Conservation (phyloP, 2,113 vertebrate genomes). For the Synodontis membranacea region DNA sequence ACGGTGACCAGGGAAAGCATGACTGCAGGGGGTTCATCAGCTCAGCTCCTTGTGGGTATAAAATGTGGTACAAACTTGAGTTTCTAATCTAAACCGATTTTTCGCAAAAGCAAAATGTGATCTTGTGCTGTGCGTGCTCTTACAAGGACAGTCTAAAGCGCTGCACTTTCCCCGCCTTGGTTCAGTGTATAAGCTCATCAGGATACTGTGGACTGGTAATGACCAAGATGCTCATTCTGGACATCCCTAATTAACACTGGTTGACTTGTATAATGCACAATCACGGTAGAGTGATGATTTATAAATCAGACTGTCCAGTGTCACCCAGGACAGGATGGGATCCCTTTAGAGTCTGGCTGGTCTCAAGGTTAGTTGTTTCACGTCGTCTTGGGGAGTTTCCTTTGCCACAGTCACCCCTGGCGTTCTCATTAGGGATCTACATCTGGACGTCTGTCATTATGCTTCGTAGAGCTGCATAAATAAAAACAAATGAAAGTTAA, state of each 20-base stretch:
- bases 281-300: neutral
- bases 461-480: neutral
- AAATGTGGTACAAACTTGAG: neutral
- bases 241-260: neutral
- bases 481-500: neutral
- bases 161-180: neutral
- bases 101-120: neutral
- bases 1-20: slow-evolving; percentile 19
- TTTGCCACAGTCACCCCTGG: neutral
- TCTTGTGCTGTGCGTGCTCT: neutral
- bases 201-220: neutral
- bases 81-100: neutral
- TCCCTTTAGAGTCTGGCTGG: neutral
- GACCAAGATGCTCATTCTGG: neutral
- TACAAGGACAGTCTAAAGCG: neutral
- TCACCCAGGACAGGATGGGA: neutral
- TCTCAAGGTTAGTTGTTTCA: neutral
- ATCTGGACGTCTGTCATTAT: neutral
- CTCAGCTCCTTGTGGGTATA: neutral
- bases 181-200: neutral
- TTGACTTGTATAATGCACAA: neutral
- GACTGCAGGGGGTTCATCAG: slow-evolving; percentile 17
- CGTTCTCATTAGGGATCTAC: neutral
- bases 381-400: neutral
- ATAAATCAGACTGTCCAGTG: neutral